These are phyloP conservation scores for Camponotus fellah DNA, from an alignment of 2,888 invertebrate genomes.

Conservation along the genomic window DNA sequence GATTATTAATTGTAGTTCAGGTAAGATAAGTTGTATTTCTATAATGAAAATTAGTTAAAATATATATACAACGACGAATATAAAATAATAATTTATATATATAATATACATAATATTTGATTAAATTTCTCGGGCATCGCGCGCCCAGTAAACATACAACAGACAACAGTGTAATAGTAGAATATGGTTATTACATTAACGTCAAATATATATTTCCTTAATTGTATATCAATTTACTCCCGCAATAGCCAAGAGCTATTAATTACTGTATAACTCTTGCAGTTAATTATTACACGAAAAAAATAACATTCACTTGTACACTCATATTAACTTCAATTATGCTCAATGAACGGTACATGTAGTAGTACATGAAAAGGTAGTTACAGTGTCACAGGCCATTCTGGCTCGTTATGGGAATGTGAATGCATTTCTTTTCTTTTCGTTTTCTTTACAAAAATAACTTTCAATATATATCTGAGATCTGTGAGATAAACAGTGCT, in stretches of 20 bases:
- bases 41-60: conserved; percentile 80
- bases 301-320: conserved; percentile 83
- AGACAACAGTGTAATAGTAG: conserved; percentile 85
- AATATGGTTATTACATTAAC: conserved; percentile 85
- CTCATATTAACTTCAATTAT: conserved; percentile 80
- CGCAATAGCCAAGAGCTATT: conserved; percentile 69
- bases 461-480: conserved; percentile 80
- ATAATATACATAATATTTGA: conserved; percentile 83
- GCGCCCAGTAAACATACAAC: conserved; percentile 82
- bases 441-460: conserved; percentile 80
- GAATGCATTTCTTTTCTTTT: conserved; percentile 73
- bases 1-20: conserved; percentile 63
- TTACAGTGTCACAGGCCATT: conserved; percentile 80
- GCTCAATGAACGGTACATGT: conserved; percentile 79
- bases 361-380: conserved; percentile 81
- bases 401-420: conserved; percentile 82
- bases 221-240: conserved; percentile 76
- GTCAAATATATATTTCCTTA: conserved; percentile 80
- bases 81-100: conserved; percentile 85
- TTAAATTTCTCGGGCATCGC: conserved; percentile 79
- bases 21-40: conserved; percentile 81
- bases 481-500: conserved; percentile 77
- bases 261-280: conserved; percentile 73
- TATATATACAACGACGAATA: conserved; percentile 84
- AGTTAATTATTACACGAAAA: conserved; percentile 78